Evolutionary conservation across 2,113 vertebrate species (phyloP).

Genomic region (Nycticebus coucang): DNA sequence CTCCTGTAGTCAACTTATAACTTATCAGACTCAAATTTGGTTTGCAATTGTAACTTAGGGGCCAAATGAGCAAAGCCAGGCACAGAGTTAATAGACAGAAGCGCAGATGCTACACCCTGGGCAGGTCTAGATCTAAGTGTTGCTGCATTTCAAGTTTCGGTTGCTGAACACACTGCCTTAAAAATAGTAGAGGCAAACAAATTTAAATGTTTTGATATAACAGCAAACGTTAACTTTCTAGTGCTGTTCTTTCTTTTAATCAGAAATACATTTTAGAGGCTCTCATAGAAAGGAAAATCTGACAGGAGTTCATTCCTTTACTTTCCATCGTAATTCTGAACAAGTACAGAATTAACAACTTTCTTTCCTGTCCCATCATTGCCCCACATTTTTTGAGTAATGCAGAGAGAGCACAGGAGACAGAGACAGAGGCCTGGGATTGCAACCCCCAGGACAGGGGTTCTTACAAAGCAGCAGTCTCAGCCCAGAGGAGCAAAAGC

Average conservation of each 20-base stretch:
- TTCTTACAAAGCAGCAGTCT: not conserved
- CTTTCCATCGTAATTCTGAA: not conserved
- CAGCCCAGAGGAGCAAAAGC: not conserved
- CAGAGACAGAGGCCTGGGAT: not conserved
- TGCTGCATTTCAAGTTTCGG: not conserved
- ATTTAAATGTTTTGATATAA: not conserved
- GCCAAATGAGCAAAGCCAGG: not conserved
- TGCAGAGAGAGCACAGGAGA: not conserved
- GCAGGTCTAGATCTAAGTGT: not conserved
- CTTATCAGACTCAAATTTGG: not conserved
- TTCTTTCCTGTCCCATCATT: rapidly evolving
- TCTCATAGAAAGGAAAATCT: not conserved
- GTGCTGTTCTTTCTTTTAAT: not conserved
- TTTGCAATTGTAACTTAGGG: not conserved
- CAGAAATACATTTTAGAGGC: not conserved
- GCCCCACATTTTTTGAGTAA: not conserved
- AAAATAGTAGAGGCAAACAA: not conserved
- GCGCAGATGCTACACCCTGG: not conserved
- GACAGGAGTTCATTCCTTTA: not conserved
- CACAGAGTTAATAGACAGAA: not conserved
- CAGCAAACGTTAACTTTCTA: not conserved
- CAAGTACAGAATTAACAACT: not conserved
- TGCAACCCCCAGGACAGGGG: not conserved
- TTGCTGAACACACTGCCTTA: not conserved
- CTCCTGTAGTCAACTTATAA: not conserved